Conservation (phyloP, 2,888 invertebrate genomes). For the Sinodicranocentrus sp. region DNA sequence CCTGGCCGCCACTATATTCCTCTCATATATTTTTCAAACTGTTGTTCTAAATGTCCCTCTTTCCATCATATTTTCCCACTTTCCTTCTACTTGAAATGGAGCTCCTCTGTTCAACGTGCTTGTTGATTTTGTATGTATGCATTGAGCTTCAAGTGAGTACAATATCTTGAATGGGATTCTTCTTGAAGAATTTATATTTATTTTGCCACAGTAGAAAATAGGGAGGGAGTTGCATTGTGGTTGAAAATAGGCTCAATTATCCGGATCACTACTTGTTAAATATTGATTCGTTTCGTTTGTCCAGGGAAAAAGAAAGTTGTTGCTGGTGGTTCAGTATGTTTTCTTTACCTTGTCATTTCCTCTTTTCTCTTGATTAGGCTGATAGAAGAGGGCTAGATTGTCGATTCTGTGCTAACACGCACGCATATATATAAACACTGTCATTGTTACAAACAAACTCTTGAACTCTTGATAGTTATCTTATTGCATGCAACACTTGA, state of each 20-base stretch:
- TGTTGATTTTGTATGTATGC: no score
- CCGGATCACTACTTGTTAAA: slow-evolving; percentile 22
- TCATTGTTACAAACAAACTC: no score
- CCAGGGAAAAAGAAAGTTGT: slow-evolving; percentile 3
- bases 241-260: slow-evolving; percentile 24
- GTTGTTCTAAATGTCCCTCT: no score
- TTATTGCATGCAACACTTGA: background rate
- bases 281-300: slow-evolving; percentile 23
- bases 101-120: no score
- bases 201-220: background rate
- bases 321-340: background rate
- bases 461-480: no score
- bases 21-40: background rate
- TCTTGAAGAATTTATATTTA: slow-evolving; percentile 1
- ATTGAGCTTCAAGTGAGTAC: no score
- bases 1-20: background rate
- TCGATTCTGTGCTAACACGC: background rate
- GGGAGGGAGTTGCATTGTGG: background rate
- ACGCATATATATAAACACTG: background rate
- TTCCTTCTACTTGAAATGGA: no score
- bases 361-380: background rate
- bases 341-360: background rate
- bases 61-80: no score
- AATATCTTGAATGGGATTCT: no score
- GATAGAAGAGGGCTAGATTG: background rate